phyloP scores from a whole-genome alignment of 2,113 vertebrate species.

The Rhynchomys soricoides region DNA sequence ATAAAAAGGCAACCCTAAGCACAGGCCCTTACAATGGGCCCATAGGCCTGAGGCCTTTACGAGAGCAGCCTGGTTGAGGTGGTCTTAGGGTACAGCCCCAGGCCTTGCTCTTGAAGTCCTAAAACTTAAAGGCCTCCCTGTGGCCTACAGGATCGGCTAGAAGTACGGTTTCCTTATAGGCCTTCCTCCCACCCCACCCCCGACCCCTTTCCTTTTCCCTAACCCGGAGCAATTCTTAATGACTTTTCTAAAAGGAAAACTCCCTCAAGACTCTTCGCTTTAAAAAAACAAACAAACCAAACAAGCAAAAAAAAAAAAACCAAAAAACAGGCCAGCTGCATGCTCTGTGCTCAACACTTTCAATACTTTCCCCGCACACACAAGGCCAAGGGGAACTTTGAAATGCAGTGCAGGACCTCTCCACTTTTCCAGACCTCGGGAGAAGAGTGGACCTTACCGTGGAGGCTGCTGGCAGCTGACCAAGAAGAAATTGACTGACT shows the following conservation, averaged over 20 bases:
- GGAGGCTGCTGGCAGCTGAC: neutral
- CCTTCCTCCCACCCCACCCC: too few species aligned
- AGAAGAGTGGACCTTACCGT: too few species aligned
- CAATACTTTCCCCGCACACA: neutral
- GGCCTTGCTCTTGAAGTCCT: neutral
- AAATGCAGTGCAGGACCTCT: neutral
- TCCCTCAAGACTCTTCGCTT: neutral
- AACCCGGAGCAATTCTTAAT: conserved; percentile 16
- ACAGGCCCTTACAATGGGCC: conserved; percentile 60
- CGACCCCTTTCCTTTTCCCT: neutral
- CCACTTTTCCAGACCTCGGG: neutral
- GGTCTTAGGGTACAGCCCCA: neutral
- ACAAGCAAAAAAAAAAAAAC: too few species aligned
- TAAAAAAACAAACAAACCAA: neutral
- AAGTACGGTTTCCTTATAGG: neutral
- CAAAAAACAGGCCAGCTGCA: neutral
- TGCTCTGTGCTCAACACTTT: neutral
- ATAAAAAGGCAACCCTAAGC: conserved; percentile 68
- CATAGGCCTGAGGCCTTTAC: conserved; percentile 68
- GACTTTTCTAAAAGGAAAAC: conserved; percentile 66
- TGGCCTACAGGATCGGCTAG: neutral
- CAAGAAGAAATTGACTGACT: neutral
- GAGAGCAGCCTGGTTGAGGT: neutral
- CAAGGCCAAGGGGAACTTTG: too few species aligned
- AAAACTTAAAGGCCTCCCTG: neutral